Evolutionary conservation across 1,140 invertebrate species (phyloP).

Genomic region (Helicoverpa armigera): DNA sequence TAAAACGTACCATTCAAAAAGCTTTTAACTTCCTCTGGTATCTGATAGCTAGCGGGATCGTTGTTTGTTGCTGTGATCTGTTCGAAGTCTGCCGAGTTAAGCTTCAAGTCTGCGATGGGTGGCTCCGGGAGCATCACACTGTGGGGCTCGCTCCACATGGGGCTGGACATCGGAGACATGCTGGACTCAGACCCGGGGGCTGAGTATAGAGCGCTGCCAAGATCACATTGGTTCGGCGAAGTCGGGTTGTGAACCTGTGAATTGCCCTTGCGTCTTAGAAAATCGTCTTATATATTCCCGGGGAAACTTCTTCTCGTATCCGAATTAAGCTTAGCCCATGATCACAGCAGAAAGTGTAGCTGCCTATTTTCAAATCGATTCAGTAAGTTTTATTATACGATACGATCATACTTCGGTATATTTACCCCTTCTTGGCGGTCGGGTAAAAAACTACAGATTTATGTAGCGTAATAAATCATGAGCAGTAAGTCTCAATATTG

Average conservation of each 20-base stretch:
- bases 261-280: neutral
- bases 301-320: too few relatives aligned
- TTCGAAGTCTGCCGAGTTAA: conserved; percentile 66
- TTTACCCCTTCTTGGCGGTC: neutral
- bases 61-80: conserved; percentile 15
- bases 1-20: conserved; percentile 56
- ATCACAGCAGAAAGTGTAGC: too few relatives aligned
- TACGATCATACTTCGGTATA: too few relatives aligned
- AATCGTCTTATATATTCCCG: too few relatives aligned
- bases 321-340: too few relatives aligned
- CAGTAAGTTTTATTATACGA: too few relatives aligned
- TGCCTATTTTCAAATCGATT: too few relatives aligned
- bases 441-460: neutral
- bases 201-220: conserved; percentile 39
- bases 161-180: conserved; percentile 44
- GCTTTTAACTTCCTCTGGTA: conserved; percentile 43
- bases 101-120: conserved; percentile 55
- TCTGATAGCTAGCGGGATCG: neutral
- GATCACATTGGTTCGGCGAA: conserved; percentile 50
- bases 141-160: conserved; percentile 61
- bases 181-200: conserved; percentile 8
- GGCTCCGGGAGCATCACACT: conserved; percentile 38
- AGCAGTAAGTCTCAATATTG: too few relatives aligned
- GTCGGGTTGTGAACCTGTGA: neutral
- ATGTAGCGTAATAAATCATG: neutral